A percentile compares a stretch with the other conserved stretches of the same genome.
These are phyloP conservation scores for Bilobella aurantiaca DNA, from an alignment of 1,140 invertebrate species.

Conservation along the genomic window DNA sequence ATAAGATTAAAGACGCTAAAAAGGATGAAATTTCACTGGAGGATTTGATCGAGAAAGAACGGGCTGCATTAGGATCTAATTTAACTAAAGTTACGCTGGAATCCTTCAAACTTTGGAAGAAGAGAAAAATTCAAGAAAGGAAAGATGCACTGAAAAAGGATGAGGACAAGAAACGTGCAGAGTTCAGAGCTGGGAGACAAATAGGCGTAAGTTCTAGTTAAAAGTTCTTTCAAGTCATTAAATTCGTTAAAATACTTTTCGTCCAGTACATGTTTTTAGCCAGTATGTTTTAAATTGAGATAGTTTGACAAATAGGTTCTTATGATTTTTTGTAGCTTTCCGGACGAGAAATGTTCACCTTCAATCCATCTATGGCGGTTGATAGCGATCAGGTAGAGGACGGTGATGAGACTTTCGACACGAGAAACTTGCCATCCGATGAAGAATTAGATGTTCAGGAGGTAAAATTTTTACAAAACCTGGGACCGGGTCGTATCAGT, in stretches of 20 bases:
- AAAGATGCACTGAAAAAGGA: slow-evolving; percentile 60
- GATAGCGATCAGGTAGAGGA: slow-evolving; percentile 60
- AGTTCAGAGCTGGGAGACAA: slow-evolving; percentile 82
- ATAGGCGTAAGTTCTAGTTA: slow-evolving; percentile 55
- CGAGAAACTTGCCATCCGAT: slow-evolving; percentile 42
- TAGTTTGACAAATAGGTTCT: too few relatives aligned
- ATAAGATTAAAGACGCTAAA: slow-evolving; percentile 73
- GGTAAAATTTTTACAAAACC: too few relatives aligned
- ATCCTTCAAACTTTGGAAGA: slow-evolving; percentile 96
- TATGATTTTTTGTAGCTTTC: slow-evolving; percentile 69
- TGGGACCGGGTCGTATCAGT: too few relatives aligned
- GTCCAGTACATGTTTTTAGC: too few relatives aligned
- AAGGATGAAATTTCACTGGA: slow-evolving; percentile 80
- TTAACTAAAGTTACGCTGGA: slow-evolving; percentile 87
- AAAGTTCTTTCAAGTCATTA: too few relatives aligned
- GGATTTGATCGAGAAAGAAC: slow-evolving; percentile 79
- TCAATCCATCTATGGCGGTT: slow-evolving; percentile 84
- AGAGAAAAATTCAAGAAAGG: slow-evolving; percentile 87
- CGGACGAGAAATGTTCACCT: slow-evolving; percentile 97
- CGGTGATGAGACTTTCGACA: slow-evolving; percentile 66
- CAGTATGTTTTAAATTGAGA: too few relatives aligned
- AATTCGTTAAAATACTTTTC: too few relatives aligned
- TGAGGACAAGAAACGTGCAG: slow-evolving; percentile 80
- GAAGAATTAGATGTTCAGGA: slow-evolving; percentile 47
- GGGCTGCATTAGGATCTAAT: slow-evolving; percentile 65